Percentiles rank a stretch among this genome's conserved stretches.
These are phyloP conservation scores for Henricia sp. DNA, from an alignment of 53 echinoderm and acorn worm genomes.

Conservation along the genomic window DNA sequence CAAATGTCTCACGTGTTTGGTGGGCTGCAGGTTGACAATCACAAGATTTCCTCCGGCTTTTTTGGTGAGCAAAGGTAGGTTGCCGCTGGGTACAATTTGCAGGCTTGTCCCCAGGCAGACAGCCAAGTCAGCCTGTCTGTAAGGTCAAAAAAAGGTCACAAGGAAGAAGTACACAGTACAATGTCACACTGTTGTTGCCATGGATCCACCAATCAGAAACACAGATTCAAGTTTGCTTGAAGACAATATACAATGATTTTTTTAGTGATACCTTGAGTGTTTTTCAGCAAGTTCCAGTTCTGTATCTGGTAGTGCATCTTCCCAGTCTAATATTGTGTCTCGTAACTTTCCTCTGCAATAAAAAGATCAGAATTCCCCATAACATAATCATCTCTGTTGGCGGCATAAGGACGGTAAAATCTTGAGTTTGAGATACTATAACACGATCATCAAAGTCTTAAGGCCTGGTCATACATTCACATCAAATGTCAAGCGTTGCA, in stretches of 20 bases:
- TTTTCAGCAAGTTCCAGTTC: slow-evolving; percentile 83
- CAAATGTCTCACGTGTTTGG: slow-evolving; percentile 82
- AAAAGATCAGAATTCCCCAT: too few relatives aligned
- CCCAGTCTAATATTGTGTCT: slow-evolving; percentile 98
- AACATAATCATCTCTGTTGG: too few relatives aligned
- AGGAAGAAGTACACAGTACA: too few relatives aligned
- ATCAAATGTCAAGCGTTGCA: too few relatives aligned
- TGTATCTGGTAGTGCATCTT: slow-evolving; percentile 88
- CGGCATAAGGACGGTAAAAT: too few relatives aligned
- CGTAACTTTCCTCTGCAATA: slow-evolving; percentile 83
- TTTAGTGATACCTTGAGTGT: slow-evolving; percentile 72
- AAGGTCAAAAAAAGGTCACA: background rate
- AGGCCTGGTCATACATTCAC: too few relatives aligned
- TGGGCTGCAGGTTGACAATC: slow-evolving; percentile 94
- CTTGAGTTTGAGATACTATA: too few relatives aligned
- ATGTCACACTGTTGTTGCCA: too few relatives aligned
- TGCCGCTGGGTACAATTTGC: slow-evolving; percentile 96
- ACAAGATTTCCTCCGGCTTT: slow-evolving; percentile 92
- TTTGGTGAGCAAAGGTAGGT: slow-evolving; percentile 86
- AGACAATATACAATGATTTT: background rate
- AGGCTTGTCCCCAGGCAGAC: slow-evolving; percentile 92
- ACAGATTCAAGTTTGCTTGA: background rate
- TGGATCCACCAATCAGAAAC: background rate
- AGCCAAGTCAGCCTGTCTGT: slow-evolving; percentile 84
- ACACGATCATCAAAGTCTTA: too few relatives aligned